phyloP scores from a whole-genome alignment of 2,797 vertebrate genomes.

The Pseudochirops corinnae region DNA sequence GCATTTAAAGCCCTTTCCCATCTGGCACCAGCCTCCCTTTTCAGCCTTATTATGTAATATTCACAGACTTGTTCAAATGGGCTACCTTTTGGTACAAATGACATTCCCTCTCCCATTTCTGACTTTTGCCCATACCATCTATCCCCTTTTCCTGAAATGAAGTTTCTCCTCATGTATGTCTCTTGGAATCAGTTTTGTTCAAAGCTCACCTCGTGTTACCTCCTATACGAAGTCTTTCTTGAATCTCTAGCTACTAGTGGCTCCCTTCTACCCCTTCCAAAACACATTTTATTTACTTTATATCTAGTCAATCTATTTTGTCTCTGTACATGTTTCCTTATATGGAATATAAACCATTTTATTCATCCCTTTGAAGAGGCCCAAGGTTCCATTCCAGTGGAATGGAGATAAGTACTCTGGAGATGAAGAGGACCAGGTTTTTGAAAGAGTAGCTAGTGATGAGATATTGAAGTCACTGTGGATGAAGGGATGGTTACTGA shows the following conservation, averaged over 20 bases:
- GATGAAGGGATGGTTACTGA: neutral
- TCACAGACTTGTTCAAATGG: neutral
- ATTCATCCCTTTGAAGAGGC: neutral
- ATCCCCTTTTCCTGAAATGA: neutral
- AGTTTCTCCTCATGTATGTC: neutral
- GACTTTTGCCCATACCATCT: neutral
- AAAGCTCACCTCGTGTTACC: neutral
- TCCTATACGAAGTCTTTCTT: neutral
- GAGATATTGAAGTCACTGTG: neutral
- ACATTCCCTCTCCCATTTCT: neutral
- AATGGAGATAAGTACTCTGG: neutral
- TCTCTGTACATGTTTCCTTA: neutral
- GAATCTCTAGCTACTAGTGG: neutral
- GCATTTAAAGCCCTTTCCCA: neutral
- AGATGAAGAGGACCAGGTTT: neutral
- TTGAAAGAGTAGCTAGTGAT: neutral
- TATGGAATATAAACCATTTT: neutral
- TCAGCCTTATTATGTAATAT: neutral
- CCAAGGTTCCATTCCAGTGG: neutral
- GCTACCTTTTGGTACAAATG: neutral
- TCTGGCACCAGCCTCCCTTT: neutral
- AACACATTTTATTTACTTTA: too few relatives aligned
- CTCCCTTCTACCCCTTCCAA: too few relatives aligned
- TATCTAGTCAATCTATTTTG: neutral
- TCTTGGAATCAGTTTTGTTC: neutral